A percentile compares a stretch with the other conserved stretches of the same genome.
These are phyloP conservation scores for Dicaeum eximium DNA, from an alignment of 2,113 vertebrate species.

Conservation along the genomic window DNA sequence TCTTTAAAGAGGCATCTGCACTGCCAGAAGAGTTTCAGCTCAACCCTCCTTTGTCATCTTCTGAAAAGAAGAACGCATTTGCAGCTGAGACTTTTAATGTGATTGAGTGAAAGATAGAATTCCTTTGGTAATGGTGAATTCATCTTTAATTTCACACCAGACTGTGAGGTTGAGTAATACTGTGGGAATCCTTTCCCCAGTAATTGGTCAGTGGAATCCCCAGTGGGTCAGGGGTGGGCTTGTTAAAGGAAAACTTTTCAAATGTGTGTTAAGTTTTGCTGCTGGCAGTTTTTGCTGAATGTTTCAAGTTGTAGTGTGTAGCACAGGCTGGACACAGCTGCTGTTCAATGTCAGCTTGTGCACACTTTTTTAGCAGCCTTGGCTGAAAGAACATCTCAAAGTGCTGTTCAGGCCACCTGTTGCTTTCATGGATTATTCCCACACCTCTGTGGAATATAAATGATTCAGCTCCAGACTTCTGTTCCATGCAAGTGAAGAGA, in stretches of 20 bases:
- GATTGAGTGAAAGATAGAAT: neutral
- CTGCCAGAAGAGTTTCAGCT: neutral
- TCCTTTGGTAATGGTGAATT: neutral
- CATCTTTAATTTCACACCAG: neutral
- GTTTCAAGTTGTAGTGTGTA: neutral
- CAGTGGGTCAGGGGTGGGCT: neutral
- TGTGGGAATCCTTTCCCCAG: neutral
- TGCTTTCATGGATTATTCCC: neutral
- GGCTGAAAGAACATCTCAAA: conserved; percentile 20
- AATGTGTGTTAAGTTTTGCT: neutral
- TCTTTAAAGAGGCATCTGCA: neutral
- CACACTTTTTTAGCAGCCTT: neutral
- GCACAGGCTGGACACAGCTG: conserved; percentile 13
- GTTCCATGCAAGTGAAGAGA: neutral
- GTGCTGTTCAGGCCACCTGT: neutral
- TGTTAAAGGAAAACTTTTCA: conserved; percentile 10
- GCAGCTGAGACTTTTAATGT: neutral
- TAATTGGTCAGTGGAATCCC: neutral
- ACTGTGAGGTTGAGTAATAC: neutral
- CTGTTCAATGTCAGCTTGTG: neutral
- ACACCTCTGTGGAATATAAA: neutral
- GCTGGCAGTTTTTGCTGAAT: neutral
- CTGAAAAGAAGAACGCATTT: neutral
- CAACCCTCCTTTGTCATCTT: neutral
- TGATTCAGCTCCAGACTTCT: neutral